phyloP scores from a whole-genome alignment of 2,888 invertebrate species.

The Conops quadrifasciatus region DNA sequence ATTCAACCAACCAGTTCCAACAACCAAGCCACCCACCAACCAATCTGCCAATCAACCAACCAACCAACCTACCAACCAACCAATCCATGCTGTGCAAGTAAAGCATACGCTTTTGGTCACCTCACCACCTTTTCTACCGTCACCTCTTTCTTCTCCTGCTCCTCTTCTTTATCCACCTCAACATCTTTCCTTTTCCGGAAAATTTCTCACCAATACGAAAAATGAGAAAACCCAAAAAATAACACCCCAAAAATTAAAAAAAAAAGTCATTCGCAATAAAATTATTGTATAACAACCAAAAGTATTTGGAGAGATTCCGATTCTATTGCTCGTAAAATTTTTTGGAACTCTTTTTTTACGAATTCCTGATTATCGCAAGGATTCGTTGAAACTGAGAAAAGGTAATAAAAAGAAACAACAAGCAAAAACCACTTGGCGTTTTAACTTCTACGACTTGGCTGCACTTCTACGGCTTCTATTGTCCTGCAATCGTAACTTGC shows the following conservation, averaged over 20 bases:
- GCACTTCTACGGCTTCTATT: background rate
- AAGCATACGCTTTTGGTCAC: no score
- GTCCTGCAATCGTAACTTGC: no score
- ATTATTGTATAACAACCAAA: background rate
- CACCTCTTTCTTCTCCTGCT: background rate
- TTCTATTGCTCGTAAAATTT: background rate
- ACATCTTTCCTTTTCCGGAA: background rate
- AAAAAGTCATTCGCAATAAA: no score
- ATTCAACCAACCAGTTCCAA: background rate
- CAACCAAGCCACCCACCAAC: background rate
- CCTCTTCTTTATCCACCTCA: background rate
- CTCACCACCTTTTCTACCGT: no score
- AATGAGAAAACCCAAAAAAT: no score
- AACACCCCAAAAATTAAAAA: no score
- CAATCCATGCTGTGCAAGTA: no score
- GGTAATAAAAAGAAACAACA: background rate
- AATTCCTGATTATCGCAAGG: constrained; percentile 17
- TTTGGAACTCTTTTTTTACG: constrained; percentile 14
- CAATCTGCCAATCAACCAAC: background rate
- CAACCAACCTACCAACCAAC: background rate
- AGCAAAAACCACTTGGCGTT: background rate
- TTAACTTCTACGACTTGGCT: constrained; percentile 14
- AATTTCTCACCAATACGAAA: background rate
- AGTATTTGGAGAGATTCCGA: background rate
- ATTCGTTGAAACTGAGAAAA: background rate